phyloP scores from a whole-genome alignment of 1,140 invertebrate species.

The Lineus longissimus region DNA sequence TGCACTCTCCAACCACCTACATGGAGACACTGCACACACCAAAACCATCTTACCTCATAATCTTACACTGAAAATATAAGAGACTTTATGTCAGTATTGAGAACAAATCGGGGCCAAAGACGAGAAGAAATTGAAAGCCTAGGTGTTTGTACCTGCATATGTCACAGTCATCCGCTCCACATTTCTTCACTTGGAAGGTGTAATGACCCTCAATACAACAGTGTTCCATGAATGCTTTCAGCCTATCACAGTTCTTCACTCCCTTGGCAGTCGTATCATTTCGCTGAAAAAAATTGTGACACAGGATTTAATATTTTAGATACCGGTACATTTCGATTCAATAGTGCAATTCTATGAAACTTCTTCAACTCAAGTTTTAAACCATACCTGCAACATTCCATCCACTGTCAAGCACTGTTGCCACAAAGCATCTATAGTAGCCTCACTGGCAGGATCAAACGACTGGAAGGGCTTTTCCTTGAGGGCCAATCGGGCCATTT shows the following conservation, averaged over 20 bases:
- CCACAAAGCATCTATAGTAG: neutral
- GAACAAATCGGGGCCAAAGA: too few relatives aligned
- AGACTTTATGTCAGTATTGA: too few relatives aligned
- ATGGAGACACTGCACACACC: too few relatives aligned
- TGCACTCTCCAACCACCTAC: too few relatives aligned
- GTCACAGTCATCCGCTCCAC: conserved; percentile 4
- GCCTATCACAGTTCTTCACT: neutral
- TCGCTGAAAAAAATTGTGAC: neutral
- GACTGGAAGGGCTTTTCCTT: neutral
- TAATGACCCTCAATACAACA: conserved; percentile 7
- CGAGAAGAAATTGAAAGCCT: too few relatives aligned
- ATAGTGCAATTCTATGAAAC: neutral
- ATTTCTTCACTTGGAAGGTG: neutral
- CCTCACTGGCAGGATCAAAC: conserved; percentile 5
- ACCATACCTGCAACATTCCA: too few relatives aligned
- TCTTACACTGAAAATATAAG: too few relatives aligned
- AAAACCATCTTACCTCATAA: too few relatives aligned
- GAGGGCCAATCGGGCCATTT: neutral
- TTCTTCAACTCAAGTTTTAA: neutral
- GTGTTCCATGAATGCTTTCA: conserved; percentile 6
- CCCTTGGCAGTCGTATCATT: neutral
- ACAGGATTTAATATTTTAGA: neutral
- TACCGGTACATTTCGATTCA: neutral
- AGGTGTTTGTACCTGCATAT: neutral
- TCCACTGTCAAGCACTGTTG: neutral